phyloP scores from a whole-genome alignment of 2,888 invertebrate genomes.

The Lepidochrysops patricia region DNA sequence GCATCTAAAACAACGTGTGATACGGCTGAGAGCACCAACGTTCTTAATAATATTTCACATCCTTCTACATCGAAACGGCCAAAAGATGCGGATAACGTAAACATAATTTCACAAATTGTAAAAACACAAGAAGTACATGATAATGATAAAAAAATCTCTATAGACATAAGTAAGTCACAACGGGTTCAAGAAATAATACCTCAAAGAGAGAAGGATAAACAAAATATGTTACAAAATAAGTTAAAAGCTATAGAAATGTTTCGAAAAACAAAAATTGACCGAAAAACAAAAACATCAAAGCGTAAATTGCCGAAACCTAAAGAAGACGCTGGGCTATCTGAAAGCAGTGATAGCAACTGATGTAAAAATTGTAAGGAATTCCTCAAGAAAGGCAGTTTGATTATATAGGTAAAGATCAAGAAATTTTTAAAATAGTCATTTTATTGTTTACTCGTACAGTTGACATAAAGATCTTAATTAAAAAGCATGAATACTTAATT shows the following conservation, averaged over 20 bases:
- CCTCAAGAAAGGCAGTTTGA: not conserved
- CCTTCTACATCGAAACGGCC: conserved; percentile 32
- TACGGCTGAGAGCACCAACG: conserved; percentile 18
- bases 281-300: conserved; percentile 62
- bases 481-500: conserved; percentile 16
- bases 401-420: not conserved
- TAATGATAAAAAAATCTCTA: conserved; percentile 36
- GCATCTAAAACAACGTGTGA: conserved; percentile 20
- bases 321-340: conserved; percentile 79
- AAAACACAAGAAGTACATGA: conserved; percentile 41
- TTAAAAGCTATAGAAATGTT: conserved; percentile 84
- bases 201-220: conserved; percentile 80
- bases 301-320: conserved; percentile 63
- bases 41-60: conserved; percentile 22
- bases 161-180: conserved; percentile 50
- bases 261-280: conserved; percentile 77
- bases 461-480: conserved; percentile 17
- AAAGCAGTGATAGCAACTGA: conserved; percentile 76
- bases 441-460: conserved; percentile 60
- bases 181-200: conserved; percentile 78
- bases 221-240: conserved; percentile 78
- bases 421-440: conserved; percentile 31
- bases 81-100: conserved; percentile 32
- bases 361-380: conserved; percentile 4
- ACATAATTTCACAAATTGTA: conserved; percentile 37